Base-by-base conservation (phyloP, 2,888 invertebrate species). In the Quadriops clusia region DNA sequence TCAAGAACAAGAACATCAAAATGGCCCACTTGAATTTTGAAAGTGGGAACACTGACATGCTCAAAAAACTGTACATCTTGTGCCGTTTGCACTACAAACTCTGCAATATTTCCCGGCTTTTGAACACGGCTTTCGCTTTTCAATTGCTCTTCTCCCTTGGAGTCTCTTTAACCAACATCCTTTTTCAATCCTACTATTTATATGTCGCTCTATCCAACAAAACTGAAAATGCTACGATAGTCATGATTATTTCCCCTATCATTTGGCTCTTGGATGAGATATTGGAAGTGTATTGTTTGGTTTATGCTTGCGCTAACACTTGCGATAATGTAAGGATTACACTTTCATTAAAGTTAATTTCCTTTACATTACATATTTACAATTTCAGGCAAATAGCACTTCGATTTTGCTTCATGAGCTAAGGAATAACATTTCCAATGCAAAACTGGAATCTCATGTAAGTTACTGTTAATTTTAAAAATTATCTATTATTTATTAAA, bases 401-500 rank as follows among this genome's bases (percentile, higher is more conserved):
- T 56, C 64, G 2, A 36, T 60, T 10, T 47, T 56, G 26, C 39
- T 64, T 3, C 64, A 65, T 45, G 56, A 59, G 35, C 51, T 64
- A 9, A 50, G 60, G 28, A 54, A 57, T 26, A 51, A 56, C 38
- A 45, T 53, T 4, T 44, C 49, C 10, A 60, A 63, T 33, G 48
- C 55, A 14, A 50, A 54, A 34, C 53, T 64, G 14, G 63, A 63
- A 38, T 50, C 53, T 1, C 46, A 61, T 39, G 64, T 63, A 40
- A 51, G 53, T 47, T 3, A 14, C 1, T 18, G 3, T 8, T 22
- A 22, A 22, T 12, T 22, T 8, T 12, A 14, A 15, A 9, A 13
- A 31, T 11, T 4, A 11, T 8, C 14, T 12, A 11, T 8, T 12
- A 27, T 23, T 23, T 10, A 5, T 29, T 18, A 5, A n/a, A n/a